Evolutionary conservation across 1,140 invertebrate species (phyloP).

Genomic region (Tetramorium parvispinum): DNA sequence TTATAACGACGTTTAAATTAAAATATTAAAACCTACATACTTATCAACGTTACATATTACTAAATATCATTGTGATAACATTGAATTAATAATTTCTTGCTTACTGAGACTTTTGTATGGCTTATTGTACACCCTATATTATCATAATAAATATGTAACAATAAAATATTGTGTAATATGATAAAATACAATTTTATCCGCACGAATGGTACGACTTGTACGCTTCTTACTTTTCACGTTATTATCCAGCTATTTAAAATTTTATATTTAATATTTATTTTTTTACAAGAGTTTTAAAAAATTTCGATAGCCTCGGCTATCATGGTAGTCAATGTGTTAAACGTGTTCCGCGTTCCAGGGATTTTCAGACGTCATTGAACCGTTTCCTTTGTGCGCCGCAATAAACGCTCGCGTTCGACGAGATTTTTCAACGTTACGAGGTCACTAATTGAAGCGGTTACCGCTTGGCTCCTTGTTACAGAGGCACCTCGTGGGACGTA

Average conservation of each 20-base stretch:
- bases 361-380: not conserved
- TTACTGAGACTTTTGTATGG: too few relatives aligned
- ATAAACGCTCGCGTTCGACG: conserved; percentile 6
- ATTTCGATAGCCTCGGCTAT: not conserved
- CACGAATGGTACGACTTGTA: not conserved
- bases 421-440: conserved; percentile 68
- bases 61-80: too few relatives aligned
- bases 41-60: too few relatives aligned
- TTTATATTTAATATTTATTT: not conserved
- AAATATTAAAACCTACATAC: too few relatives aligned
- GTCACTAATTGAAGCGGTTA: conserved; percentile 57
- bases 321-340: too few relatives aligned
- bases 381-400: not conserved
- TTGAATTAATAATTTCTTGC: too few relatives aligned
- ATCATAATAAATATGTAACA: too few relatives aligned
- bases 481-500: conserved; percentile 92
- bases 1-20: too few relatives aligned
- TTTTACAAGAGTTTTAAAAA: not conserved
- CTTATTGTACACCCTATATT: too few relatives aligned
- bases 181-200: not conserved
- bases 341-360: not conserved
- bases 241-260: not conserved
- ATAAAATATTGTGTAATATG: not conserved
- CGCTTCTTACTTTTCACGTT: not conserved
- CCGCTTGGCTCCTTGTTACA: conserved; percentile 82